Evolutionary conservation across 2,797 vertebrate genomes (phyloP), one percentile per base, ranked within the genome.

Genomic region (Sardinella longiceps): DNA sequence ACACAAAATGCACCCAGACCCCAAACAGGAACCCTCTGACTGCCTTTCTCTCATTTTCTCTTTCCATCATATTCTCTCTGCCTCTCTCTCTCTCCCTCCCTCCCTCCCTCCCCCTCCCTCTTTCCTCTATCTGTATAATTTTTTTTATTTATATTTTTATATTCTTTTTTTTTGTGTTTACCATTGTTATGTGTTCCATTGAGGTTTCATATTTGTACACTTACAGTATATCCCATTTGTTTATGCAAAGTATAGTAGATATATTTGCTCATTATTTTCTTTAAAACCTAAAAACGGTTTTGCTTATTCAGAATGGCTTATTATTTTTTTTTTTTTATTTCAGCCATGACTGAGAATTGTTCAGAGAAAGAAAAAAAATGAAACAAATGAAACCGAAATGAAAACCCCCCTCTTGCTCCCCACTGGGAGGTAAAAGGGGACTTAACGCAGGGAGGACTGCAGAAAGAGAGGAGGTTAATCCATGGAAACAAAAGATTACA

Each of bases 301-400:
- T n/a, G 39, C 53, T 86, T 89, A 91, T 90, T 91, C 84, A 88
- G 83, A 18, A 51, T 12, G 53, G 23, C 56, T 25, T 58, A 7
- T 60, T 60, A 10, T 12, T 58, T 60, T 60, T 25, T 60, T 60
- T 25, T 12, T 58, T 60, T 60, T 25, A 82, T 81, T 51, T 51
- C n/a, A 48, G 51, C 15, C 80, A 83, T 77, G 84, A 58, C 58
- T 60, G 48, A 58, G 74, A 85, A 87, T 28, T 60, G 70, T 37
- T 77, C 15, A 39, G 70, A 77, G 48, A 23, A 30, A 80, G 50
- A n/a, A 56, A 33, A 33, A 63, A 81, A 83, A 85, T 83, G 9
- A 82, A 80, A 83, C 77, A 85, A 85, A 85, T 83, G 28, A 84
- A 28, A 84, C 81, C 51, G 23, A 51, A 50, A 28, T 77, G 53